A percentile compares a stretch with the other conserved stretches of the same genome.
These are phyloP conservation scores for Stenichneumon culpator DNA, from an alignment of 2,888 invertebrate species.

Conservation along the genomic window DNA sequence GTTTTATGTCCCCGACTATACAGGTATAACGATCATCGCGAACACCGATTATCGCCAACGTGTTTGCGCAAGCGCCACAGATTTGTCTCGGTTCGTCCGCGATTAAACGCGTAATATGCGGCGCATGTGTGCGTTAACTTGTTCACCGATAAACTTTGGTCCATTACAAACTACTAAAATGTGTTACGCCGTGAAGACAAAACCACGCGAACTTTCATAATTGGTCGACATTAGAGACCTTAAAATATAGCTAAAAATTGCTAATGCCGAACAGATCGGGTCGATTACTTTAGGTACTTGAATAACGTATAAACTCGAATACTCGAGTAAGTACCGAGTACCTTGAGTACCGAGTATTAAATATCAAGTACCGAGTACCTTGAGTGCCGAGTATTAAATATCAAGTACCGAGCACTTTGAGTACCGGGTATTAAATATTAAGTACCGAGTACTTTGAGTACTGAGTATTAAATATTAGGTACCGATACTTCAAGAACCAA, in stretches of 20 bases:
- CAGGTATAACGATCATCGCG: constrained; percentile 7
- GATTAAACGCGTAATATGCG: neutral
- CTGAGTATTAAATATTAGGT: no score
- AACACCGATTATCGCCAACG: neutral
- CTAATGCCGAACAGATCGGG: no score
- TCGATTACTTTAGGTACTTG: no score
- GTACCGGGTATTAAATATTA: no score
- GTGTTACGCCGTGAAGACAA: neutral
- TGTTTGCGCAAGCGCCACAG: constrained; percentile 26
- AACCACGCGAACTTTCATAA: neutral
- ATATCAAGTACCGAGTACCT: no score
- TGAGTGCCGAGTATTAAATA: no score
- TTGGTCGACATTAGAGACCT: neutral
- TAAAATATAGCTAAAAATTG: neutral
- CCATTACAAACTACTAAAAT: neutral
- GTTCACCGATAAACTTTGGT: constrained; percentile 18
- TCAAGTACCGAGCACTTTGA: no score
- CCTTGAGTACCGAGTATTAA: no score
- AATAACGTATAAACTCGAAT: no score
- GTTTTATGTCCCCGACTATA: constrained; percentile 4
- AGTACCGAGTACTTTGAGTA: no score
- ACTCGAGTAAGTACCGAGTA: no score
- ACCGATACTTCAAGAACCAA: no score
- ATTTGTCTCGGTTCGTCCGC: constrained; percentile 37
- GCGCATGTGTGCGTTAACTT: constrained; percentile 5